phyloP scores from a whole-genome alignment of 1,140 invertebrate genomes.

The Nasonia giraulti region DNA sequence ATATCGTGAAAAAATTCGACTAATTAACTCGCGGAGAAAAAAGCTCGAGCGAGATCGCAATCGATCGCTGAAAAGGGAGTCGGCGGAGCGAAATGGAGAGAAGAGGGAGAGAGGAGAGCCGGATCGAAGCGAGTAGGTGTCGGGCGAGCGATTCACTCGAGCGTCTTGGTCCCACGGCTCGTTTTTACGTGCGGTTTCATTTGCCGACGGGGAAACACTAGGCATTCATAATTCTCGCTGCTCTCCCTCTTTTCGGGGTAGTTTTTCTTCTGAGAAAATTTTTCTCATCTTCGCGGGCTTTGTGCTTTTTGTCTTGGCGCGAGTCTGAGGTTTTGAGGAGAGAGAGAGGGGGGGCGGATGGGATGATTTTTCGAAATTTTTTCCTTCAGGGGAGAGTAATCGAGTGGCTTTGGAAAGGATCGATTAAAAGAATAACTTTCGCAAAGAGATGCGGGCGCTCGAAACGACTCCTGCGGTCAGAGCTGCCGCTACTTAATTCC shows the following conservation, averaged over 20 bases:
- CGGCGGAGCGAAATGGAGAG: conserved; percentile 3
- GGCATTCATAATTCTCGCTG: conserved; percentile 26
- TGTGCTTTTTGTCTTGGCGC: not conserved
- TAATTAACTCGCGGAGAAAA: too few relatives aligned
- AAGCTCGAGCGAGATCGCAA: not conserved
- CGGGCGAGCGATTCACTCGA: conserved; percentile 60
- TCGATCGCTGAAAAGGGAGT: conserved; percentile 9
- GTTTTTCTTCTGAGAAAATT: not conserved
- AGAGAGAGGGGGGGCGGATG: too few relatives aligned
- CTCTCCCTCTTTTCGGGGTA: not conserved
- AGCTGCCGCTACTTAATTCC: conserved; percentile 54
- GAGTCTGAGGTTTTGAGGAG: not conserved
- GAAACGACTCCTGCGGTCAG: conserved; percentile 41
- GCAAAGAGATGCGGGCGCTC: not conserved
- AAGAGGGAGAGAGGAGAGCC: conserved; percentile 48
- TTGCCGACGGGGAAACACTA: conserved; percentile 59
- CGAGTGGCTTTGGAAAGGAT: too few relatives aligned
- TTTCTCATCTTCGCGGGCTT: conserved; percentile 2
- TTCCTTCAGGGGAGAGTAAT: too few relatives aligned
- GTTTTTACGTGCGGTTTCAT: conserved; percentile 73
- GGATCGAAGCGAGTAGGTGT: conserved; percentile 55
- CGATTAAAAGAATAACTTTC: too few relatives aligned
- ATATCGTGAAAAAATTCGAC: not conserved
- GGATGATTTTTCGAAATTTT: not conserved
- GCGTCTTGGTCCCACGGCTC: conserved; percentile 58